These are phyloP conservation scores for Tachuris rubrigastra DNA, from an alignment of 2,113 vertebrate genomes.

Conservation along the genomic window DNA sequence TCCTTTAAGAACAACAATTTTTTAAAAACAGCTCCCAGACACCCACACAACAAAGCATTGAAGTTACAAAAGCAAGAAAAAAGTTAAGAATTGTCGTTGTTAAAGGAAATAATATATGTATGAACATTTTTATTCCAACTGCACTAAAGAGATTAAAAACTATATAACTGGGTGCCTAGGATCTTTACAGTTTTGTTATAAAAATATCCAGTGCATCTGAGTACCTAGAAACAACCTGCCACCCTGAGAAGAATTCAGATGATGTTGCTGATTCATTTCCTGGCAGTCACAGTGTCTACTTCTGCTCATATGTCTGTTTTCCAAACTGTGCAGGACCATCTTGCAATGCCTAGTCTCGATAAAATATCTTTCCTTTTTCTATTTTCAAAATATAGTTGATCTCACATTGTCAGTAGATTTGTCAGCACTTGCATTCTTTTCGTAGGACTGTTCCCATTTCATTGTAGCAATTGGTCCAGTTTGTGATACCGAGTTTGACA, in stretches of 20 bases:
- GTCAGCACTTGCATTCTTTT: background rate
- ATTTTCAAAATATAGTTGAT: background rate
- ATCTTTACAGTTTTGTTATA: background rate
- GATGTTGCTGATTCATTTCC: background rate
- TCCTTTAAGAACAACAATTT: background rate
- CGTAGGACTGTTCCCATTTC: background rate
- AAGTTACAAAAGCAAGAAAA: background rate
- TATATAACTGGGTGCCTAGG: background rate
- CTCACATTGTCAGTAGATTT: background rate
- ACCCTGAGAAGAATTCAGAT: background rate
- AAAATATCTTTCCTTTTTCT: background rate
- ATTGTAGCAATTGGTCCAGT: background rate
- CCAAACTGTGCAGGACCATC: background rate
- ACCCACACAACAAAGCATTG: background rate
- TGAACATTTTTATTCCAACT: background rate
- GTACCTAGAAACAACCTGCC: background rate
- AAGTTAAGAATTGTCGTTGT: background rate
- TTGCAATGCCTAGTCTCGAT: background rate
- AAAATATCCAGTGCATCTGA: background rate
- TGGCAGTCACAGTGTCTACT: background rate
- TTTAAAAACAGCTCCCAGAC: background rate
- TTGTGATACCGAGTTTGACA: background rate
- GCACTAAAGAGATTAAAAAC: background rate
- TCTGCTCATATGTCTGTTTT: background rate
- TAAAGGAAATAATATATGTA: background rate